Percentiles rank a stretch among this genome's conserved stretches.
These are phyloP conservation scores for Oncorhynchus nerka DNA, from an alignment of 2,113 vertebrate species.

Conservation along the genomic window DNA sequence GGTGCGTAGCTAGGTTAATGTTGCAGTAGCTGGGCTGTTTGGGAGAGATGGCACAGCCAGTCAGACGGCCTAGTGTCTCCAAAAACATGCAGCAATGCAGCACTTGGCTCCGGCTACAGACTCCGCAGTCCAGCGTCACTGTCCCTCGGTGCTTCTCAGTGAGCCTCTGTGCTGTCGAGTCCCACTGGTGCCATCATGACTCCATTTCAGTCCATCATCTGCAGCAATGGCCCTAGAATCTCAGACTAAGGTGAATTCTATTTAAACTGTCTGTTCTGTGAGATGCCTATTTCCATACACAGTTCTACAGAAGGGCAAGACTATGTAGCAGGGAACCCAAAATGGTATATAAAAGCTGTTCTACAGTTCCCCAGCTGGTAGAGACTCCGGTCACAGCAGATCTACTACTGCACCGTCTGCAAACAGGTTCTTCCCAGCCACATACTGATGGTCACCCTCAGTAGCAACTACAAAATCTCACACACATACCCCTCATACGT, in stretches of 20 bases:
- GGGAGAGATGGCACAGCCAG: slow-evolving; percentile 25
- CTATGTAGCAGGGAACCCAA: slow-evolving; percentile 15
- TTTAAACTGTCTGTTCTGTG: slow-evolving; percentile 27
- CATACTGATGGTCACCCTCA: slow-evolving; percentile 15
- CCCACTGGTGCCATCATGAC: slow-evolving; percentile 45
- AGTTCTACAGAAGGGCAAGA: slow-evolving; percentile 1
- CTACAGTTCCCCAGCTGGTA: slow-evolving; percentile 14
- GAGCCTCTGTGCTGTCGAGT: slow-evolving; percentile 46
- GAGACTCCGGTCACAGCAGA: background rate
- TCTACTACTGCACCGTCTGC: slow-evolving; percentile 9
- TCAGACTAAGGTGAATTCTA: slow-evolving; percentile 19
- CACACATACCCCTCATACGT: background rate
- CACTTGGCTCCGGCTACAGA: no score
- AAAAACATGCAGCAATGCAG: no score
- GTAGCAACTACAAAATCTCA: background rate
- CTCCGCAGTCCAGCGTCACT: background rate
- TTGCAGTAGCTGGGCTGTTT: slow-evolving; percentile 42
- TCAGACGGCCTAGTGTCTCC: slow-evolving; percentile 19
- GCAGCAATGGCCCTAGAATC: slow-evolving; percentile 39
- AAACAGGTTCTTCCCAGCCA: slow-evolving; percentile 43
- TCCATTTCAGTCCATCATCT: slow-evolving; percentile 52
- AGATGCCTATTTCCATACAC: slow-evolving; percentile 42
- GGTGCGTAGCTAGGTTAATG: slow-evolving; percentile 46
- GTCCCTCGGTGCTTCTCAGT: slow-evolving; percentile 33
- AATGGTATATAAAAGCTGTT: slow-evolving; percentile 36